Conservation (phyloP, 2,888 invertebrate genomes). For the Ditula angustiorana region DNA sequence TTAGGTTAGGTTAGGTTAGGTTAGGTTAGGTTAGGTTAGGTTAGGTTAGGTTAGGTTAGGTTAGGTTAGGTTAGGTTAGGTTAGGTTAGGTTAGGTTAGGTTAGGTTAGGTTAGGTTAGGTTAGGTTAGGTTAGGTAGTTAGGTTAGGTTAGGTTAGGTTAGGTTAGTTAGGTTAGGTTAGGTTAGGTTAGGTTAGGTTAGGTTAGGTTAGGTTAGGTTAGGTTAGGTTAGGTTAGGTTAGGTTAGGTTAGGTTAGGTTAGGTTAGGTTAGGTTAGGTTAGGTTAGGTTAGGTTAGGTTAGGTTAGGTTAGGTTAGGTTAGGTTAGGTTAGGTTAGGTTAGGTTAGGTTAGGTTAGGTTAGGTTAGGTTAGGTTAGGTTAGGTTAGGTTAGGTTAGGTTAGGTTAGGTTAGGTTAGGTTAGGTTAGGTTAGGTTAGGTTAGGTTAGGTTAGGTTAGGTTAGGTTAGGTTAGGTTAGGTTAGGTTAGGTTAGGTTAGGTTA, state of each 20-base stretch:
- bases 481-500: constrained; percentile 9
- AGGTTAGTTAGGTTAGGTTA: constrained; percentile 5
- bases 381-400: constrained; percentile 33
- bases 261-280: constrained; percentile 5
- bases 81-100: constrained; percentile 34
- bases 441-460: constrained; percentile 40
- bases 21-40: constrained; percentile 32
- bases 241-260: constrained; percentile 5
- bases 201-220: constrained; percentile 5
- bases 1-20: constrained; percentile 32
- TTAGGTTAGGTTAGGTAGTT: constrained; percentile 31
- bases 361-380: constrained; percentile 36
- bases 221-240: constrained; percentile 5
- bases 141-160: constrained; percentile 5
- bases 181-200: constrained; percentile 5
- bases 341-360: constrained; percentile 33
- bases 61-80: constrained; percentile 32
- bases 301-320: constrained; percentile 35
- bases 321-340: constrained; percentile 35
- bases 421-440: constrained; percentile 40
- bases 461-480: constrained; percentile 26
- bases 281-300: constrained; percentile 10
- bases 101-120: constrained; percentile 35
- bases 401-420: constrained; percentile 31
- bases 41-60: constrained; percentile 32